Base-by-base conservation (phyloP, 2,113 vertebrate genomes). In the Bufo gargarizans region DNA sequence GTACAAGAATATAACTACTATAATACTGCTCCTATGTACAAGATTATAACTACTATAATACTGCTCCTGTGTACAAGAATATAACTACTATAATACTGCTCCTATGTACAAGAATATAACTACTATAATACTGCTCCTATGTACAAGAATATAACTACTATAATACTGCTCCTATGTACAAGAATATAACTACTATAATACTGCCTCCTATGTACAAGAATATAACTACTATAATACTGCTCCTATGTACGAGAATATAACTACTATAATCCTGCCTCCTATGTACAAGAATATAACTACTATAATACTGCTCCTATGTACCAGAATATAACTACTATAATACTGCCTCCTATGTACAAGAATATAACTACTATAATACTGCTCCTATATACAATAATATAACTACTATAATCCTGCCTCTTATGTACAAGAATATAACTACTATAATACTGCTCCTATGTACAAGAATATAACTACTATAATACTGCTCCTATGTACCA, bases 211-310 rank as follows among this genome's bases (percentile, higher is more conserved):
- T 71, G 2, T 71, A 71, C 67, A 71, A 33, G 67, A 43, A 71
- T 71, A 71, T 71, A 71, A 71, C 67, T 71, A 71, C 67, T 71
- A 71, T 71, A 71, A 71, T 71, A 71, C 67, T 71, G 11, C 67
- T 7, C 1, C 67, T 43, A 33, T 71, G 9, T 33, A 71, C 67
- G 43, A 43, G 67, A 71, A 33, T 71, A 71, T 71, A 71, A 71
- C 67, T 71, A 71, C 33, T 71, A 71, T 22, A 67, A 22, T 67
- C 10, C 65, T 67, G 65, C n/a, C 13, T 12, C 22, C 69, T 43
- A 72, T 43, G 17, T 72, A 72, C 69, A 72, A 72, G 69, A 72
- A 72, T 72, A 72, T 67, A 67, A 67, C 65, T 67, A 67, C 65
- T 67, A 67, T 67, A 67, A 59, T 59, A 59, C 56, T 59, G 53